Evolutionary conservation across 2,797 vertebrate genomes (phyloP), one percentile per base, ranked within the genome.

Genomic region (Xenopus petersii): DNA sequence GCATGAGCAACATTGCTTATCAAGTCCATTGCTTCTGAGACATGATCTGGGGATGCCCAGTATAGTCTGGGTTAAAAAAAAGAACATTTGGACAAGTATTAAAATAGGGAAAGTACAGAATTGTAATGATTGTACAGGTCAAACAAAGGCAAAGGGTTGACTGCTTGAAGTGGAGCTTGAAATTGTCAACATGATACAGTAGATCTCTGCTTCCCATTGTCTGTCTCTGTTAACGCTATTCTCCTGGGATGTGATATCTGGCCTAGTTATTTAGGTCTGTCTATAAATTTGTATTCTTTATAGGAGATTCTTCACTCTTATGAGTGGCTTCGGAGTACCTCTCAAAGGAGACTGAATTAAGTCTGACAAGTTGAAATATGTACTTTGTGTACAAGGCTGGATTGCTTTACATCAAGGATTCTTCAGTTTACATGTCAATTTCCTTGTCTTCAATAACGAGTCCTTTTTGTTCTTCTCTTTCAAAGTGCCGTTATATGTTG

Each of bases 201-300:
- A 56, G 54, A 56, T 56, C 54, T 17, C 16, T 6, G 54, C 16
- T 56, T 56, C 54, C 13, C 15, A 17, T 56, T 56, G 54, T 56
- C 16, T 56, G 54, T 17, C 13, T 79, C 24, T 55, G 70, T 64
- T 74, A 54, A 62, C 65, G 62, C 55, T 48, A 21, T 36, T 54
- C 71, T 30, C 64, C n/a, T 12, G 54, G 77, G 67, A 74, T 70
- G 70, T 54, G 67, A 61, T 79, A 70, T 74, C 67, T 74, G 77
- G 74, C 77, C 71, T 70, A 79, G 54, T 79, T 74, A 61, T 79
- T 74, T 70, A 68, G 69, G 71, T 74, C 61, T 74, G 71, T 70
- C 67, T 79, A 79, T 79, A 74, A 79, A 74, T 79, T 74, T 79
- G 66, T 79, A 65, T 74, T 79, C 60, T 55, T 65, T 69, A 74